phyloP scores from a whole-genome alignment of 2,888 invertebrate species.

The Tridacna gigas region DNA sequence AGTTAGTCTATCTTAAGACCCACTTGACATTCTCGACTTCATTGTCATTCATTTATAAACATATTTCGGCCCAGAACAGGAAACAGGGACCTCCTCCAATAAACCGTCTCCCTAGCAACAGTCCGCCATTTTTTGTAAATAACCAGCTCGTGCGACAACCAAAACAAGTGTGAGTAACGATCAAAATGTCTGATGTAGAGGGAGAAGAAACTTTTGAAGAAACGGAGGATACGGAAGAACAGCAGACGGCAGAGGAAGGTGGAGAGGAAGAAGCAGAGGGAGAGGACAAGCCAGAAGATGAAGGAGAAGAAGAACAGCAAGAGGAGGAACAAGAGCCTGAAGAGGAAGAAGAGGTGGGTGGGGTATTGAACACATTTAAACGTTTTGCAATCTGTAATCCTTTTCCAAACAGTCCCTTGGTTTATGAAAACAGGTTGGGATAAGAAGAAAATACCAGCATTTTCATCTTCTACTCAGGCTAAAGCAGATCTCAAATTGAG shows the following conservation, averaged over 20 bases:
- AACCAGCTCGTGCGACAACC: conserved; percentile 56
- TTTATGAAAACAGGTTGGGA: too few relatives aligned
- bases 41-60: conserved; percentile 21
- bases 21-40: neutral
- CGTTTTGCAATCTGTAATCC: too few relatives aligned
- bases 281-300: conserved; percentile 67
- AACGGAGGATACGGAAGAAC: conserved; percentile 68
- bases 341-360: conserved; percentile 71
- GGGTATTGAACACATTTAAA: conserved; percentile 29
- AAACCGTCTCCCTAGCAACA: conserved; percentile 70
- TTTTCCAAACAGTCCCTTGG: too few relatives aligned
- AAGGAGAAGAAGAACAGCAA: conserved; percentile 69
- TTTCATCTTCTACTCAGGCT: too few relatives aligned
- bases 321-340: conserved; percentile 67
- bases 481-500: too few relatives aligned
- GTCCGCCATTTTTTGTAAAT: conserved; percentile 75
- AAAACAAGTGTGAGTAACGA: conserved; percentile 33
- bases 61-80: conserved; percentile 23
- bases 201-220: conserved; percentile 62
- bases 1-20: neutral
- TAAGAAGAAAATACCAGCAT: too few relatives aligned
- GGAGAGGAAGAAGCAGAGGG: conserved; percentile 68
- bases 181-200: conserved; percentile 71
- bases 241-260: conserved; percentile 69
- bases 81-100: conserved; percentile 19